A percentile compares a stretch with the other conserved stretches of the same genome.
Evolutionary conservation across 1,140 invertebrate species (phyloP).

Genomic region (Uloborus diversus): DNA sequence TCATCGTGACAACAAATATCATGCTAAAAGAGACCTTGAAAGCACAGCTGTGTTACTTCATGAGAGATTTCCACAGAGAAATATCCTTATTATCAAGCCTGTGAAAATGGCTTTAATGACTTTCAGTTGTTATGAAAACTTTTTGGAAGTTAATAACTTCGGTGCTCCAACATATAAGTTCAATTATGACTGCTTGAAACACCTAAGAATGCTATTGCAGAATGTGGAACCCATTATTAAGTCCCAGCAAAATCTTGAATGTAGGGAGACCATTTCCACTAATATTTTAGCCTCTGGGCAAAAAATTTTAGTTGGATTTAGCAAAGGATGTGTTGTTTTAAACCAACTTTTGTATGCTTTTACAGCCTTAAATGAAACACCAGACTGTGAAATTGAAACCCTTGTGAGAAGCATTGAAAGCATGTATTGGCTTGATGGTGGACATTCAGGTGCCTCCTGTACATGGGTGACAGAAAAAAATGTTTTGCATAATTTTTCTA

Average conservation of each 20-base stretch:
- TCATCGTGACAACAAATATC: constrained; percentile 76
- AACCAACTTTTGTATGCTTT: constrained; percentile 90
- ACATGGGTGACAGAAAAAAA: constrained; percentile 82
- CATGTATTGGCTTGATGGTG: constrained; percentile 89
- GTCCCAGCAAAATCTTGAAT: too few species aligned
- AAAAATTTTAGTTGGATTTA: constrained; percentile 81
- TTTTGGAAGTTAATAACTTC: constrained; percentile 78
- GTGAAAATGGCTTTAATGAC: constrained; percentile 80
- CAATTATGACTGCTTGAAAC: constrained; percentile 74
- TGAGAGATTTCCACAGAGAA: constrained; percentile 74
- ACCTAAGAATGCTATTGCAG: constrained; percentile 63
- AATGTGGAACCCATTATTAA: constrained; percentile 17
- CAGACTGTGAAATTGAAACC: constrained; percentile 1
- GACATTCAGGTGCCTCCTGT: constrained; percentile 82
- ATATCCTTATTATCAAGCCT: constrained; percentile 79
- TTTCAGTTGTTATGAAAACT: constrained; percentile 88
- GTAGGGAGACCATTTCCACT: too few species aligned
- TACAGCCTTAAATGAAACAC: constrained; percentile 63
- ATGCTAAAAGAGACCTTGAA: constrained; percentile 81
- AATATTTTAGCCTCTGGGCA: too few species aligned
- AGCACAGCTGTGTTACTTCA: constrained; percentile 75
- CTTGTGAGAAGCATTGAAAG: constrained; percentile 65
- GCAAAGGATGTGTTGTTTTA: constrained; percentile 90
- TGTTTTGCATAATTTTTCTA: constrained; percentile 75
- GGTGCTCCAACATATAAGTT: constrained; percentile 78